Conservation (phyloP, 2,797 vertebrate genomes). For the Antrozous pallidus region DNA sequence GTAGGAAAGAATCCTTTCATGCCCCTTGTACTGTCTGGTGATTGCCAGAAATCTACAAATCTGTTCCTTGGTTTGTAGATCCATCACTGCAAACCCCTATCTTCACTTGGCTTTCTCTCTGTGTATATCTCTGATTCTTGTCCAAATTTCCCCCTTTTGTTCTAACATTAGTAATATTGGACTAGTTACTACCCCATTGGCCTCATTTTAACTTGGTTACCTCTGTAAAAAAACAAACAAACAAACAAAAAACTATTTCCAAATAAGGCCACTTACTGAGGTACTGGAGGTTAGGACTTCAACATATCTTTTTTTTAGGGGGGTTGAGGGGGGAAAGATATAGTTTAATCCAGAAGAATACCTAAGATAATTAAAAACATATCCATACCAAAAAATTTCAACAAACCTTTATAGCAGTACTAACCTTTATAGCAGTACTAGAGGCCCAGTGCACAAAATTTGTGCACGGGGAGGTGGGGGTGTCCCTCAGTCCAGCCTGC, state of each 20-base stretch:
- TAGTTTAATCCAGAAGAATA: no score
- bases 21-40: neutral
- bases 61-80: neutral
- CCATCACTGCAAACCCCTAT: neutral
- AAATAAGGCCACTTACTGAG: neutral
- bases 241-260: neutral
- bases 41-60: neutral
- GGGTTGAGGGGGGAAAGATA: accelerated
- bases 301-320: neutral
- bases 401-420: neutral
- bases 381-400: neutral
- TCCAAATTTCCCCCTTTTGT: neutral
- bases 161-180: neutral
- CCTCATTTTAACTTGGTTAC: neutral
- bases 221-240: neutral
- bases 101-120: neutral
- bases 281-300: neutral
- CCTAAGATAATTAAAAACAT: neutral
- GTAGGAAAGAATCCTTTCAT: neutral
- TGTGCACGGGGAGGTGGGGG: no score
- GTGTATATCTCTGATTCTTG: neutral
- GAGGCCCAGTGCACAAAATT: no score
- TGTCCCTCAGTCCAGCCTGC: no score
- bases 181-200: neutral
- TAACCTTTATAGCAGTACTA: no score